Conservation (phyloP, 2,113 vertebrate species). For the Felis chaus region DNA sequence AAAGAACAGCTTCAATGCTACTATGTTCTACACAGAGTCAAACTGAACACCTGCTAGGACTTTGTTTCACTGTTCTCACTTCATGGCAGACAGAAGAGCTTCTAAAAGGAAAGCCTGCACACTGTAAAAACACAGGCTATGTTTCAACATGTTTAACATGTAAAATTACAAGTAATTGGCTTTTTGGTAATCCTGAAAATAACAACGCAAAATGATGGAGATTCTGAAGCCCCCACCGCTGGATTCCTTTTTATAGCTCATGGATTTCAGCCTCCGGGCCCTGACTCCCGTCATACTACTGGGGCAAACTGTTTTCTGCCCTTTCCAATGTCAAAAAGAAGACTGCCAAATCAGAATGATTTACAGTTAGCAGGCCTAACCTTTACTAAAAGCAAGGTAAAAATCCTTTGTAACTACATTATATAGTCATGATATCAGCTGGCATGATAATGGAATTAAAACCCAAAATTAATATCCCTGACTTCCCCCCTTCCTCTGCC, state of each 20-base stretch:
- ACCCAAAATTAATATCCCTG: slow-evolving; percentile 20
- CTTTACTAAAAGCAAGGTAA: slow-evolving; percentile 73
- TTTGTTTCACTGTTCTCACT: not conserved
- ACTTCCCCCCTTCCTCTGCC: not conserved
- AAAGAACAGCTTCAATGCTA: not conserved
- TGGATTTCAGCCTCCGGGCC: slow-evolving; percentile 47
- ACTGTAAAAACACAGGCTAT: slow-evolving; percentile 13
- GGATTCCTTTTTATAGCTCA: slow-evolving; percentile 11
- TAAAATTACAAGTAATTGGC: slow-evolving; percentile 25
- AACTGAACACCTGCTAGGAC: not conserved
- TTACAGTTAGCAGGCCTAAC: slow-evolving; percentile 65
- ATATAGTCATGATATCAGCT: slow-evolving; percentile 68
- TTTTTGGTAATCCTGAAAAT: slow-evolving; percentile 64
- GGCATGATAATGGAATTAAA: slow-evolving; percentile 77
- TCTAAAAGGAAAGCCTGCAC: not conserved
- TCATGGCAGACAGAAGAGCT: not conserved
- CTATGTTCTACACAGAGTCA: not conserved
- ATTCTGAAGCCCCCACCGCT: slow-evolving; percentile 46
- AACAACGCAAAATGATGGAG: slow-evolving; percentile 59
- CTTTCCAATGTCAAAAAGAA: slow-evolving; percentile 55
- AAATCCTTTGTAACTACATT: slow-evolving; percentile 64
- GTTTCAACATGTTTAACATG: slow-evolving; percentile 25
- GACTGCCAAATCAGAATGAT: slow-evolving; percentile 73
- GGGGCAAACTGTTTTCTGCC: slow-evolving; percentile 69
- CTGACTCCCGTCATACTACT: slow-evolving; percentile 52